Base-by-base conservation (phyloP, 2,797 vertebrate species). In the Menidia menidia region DNA sequence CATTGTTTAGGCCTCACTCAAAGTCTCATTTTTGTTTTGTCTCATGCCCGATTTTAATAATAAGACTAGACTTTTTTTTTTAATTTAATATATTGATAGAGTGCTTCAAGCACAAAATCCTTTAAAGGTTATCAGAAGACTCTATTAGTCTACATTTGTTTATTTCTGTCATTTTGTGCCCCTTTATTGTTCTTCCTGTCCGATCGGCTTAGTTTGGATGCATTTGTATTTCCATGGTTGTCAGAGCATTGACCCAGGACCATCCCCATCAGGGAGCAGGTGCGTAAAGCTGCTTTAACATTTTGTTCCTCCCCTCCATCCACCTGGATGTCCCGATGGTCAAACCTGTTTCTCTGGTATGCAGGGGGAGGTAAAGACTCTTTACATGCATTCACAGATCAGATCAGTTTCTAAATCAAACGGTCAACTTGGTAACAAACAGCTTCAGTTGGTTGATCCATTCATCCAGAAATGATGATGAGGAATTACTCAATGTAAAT, bases 321-420 rank as follows among this genome's bases (percentile, higher is more conserved):
- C 69, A 79, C 73, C 71, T 75, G 73, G 80, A 62, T 8, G 65
- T 54, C 69, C 63, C 39, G 16, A 78, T 57, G 57, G 64, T 33
- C 67, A 82, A 75, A 83, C 79, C 73, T 45, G 71, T 85, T 85
- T 39, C 79, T 84, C 55, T 60, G 74, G 75, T 56, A 75, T 68
- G 71, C 62, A 66, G 55, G 33, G 50, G 71, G 79, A 71, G 65
- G 82, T 67, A 43, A 68, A 57, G 0, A 48, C 53, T 48, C 44
- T 64, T 33, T 42, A n/a, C 3, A 6, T 4, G 45, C 52, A 70
- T 48, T 73, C 19, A 51, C 44, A 31, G 19, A 25, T 19, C 12
- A 5, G 82, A 77, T 75, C 14, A 10, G 75, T 72, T 85, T 85
- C 65, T 60, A 67, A 63, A 73, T 80, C 42, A 60, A 70, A 70